Evolutionary conservation across 2,797 vertebrate species (phyloP), one percentile per base, ranked within the genome.

Genomic region (Distichodus sexfasciatus): DNA sequence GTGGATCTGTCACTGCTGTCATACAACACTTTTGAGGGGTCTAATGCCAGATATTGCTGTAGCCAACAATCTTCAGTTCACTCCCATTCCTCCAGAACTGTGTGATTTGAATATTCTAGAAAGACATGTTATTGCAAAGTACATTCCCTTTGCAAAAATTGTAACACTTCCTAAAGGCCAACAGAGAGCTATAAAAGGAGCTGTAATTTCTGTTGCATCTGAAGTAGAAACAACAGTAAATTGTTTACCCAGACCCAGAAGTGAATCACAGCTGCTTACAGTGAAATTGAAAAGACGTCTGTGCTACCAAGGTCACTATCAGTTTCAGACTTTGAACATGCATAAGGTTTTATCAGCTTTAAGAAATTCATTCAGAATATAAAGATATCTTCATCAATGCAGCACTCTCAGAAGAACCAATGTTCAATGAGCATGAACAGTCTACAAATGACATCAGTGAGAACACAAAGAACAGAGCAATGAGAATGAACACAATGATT

Each of bases 131-230:
- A 66, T 72, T 3, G 41, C 69, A 4, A 28, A 58, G 38, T 58
- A 31, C 26, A 47, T 72, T 8, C 63, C 53, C 0, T 72, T 72
- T 31, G 60, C 69, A 8, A 64, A 71, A 17, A 66, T 72, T 4
- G 9, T 72, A 3, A 8, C 36, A 0, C 26, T 68, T 3, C 64
- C 55, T 0, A 73, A 73, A 19, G 71, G 71, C 31, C 54, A 46
- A 10, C 47, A 73, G 29, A 15, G 43, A 14, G 53, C 44, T 29
- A 57, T 69, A 12, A 57, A 55, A 4, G 51, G 61, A 6, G 48
- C 53, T 6, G 58, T 70, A 1, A 46, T 70, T 1, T 70, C 55
- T 28, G 44, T 69, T 36, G 57, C 55, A 3, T 61, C 44, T 11
- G 57, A 70, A 19, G 57, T 70, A 1, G 55, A 70, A n/a, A 40